Base-by-base conservation (phyloP, 2,113 vertebrate species). In the Aptenodytes forsteri region DNA sequence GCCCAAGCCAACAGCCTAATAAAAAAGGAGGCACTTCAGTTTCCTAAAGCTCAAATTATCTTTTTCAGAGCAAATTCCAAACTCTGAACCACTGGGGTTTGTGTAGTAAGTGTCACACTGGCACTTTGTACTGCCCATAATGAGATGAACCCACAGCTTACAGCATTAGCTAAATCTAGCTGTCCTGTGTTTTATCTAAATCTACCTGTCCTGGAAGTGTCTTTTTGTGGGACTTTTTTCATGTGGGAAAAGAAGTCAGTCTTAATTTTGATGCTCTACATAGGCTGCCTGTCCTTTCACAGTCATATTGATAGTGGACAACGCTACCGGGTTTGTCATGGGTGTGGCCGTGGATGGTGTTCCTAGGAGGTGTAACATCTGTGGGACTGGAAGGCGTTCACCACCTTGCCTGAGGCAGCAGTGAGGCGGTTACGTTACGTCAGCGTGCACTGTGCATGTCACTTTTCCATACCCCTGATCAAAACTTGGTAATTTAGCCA, bases 401-500 rank as follows among this genome's bases (percentile, higher is more conserved):
- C 26, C 73, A 22, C 25, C 29, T 70, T 71, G 59, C 47, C 56
- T 59, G 55, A 38, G 23, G 44, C 52, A 62, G 8, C 4, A 76
- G 36, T 21, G 54, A 61, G 22, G 42, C 1, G 5, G 16, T 72
- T 91, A 38, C 6, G 0, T 79, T 61, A 27, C 2, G 1, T 58
- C 54, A 15, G 0, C 6, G 32, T 65, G 58, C 12, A 25, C 59
- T 30, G n/a, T 65, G 19, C 23, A 1, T 50, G 40, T 23, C 40
- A 13, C 32, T 90, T 94, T 56, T 87, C 49, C 16, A 13, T 61
- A 59, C 52, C 64, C 34, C 49, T 83, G 22, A 80, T 66, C 15
- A 65, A 81, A 86, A 83, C 27, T 77, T 22, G 20, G 25, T 93
- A 40, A 40, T 90, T 69, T 56, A 93, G 59, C 26, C 81, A 82